Base-by-base conservation (phyloP, 2,888 invertebrate species). In the Auanema sp. region DNA sequence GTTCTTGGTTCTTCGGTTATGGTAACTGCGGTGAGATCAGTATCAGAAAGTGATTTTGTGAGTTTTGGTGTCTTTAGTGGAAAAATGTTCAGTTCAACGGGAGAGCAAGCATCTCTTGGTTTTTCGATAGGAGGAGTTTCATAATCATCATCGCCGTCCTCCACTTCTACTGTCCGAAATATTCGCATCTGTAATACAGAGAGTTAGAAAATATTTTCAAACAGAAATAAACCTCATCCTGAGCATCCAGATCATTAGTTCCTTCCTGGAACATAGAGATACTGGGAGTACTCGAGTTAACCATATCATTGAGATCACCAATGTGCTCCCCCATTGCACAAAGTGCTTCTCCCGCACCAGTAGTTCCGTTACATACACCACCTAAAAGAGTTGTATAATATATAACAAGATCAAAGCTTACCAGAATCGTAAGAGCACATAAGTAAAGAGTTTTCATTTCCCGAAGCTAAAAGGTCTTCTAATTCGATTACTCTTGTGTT, bases 131-230 rank as follows among this genome's bases (percentile, higher is more conserved):
- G 60, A 21, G 60, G 58, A 4, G 64, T 62, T 14, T 59, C 52
- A 52, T 24, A 52, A 23, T 57, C 56, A 5, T 57, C 62, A 14
- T 51, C 56, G 1, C 25, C 44, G 16, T 62, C 62, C 14, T 57
- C 62, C n/a, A 42, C 42, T 57, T 71, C 71, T 10, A 54, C 52
- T 2, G 64, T 64, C 23, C 70, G 56, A 42, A 72, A 72, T 10
- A 72, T 56, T 42, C 67, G 60, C 2, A 64, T 47, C 64, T 64
- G 21, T 4, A 23, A 23, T 5, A 16, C 4, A 52, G n/a, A n/a
- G 10, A 6, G 10, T 52, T 4, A 52, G 6, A 33, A 3, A 8
- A 33, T 33, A 2, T 18, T 47, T 11, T 2, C 4, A 16, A 49
- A 16, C 2, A 58, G 23, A 16, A n/a, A 47, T 21, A 49, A 2